Conservation (phyloP, 2,113 vertebrate genomes). For the Oncorhynchus clarkii region DNA sequence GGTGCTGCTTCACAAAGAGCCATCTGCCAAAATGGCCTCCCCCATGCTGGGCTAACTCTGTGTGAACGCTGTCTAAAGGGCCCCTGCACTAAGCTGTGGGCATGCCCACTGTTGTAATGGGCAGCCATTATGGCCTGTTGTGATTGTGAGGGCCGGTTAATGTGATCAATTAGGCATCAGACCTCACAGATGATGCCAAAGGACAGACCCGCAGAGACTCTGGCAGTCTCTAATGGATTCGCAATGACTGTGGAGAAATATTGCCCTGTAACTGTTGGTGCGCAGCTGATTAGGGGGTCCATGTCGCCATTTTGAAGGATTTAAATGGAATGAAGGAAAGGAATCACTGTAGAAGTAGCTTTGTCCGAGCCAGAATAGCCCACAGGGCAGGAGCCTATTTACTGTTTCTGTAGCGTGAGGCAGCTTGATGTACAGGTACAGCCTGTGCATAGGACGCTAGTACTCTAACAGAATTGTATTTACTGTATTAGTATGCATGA, state of each 20-base stretch:
- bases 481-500: too few species aligned
- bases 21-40: conserved; percentile 6
- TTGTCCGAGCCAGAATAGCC: background rate
- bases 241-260: conserved; percentile 29
- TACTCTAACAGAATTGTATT: too few species aligned
- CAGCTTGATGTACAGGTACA: background rate
- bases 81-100: background rate
- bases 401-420: too few species aligned
- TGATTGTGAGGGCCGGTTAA: conserved; percentile 16
- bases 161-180: conserved; percentile 49
- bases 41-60: background rate
- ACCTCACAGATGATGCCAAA: conserved; percentile 24
- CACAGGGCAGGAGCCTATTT: too few species aligned
- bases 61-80: conserved; percentile 5
- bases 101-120: conserved; percentile 27
- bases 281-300: conserved; percentile 19
- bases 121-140: conserved; percentile 34
- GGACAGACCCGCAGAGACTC: conserved; percentile 39
- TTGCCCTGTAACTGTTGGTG: background rate
- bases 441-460: too few species aligned
- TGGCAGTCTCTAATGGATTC: conserved; percentile 51
- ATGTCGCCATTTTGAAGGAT: conserved; percentile 26
- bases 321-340: conserved; percentile 2
- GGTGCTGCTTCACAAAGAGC: background rate
- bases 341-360: background rate